phyloP scores from a whole-genome alignment of 2,888 invertebrate genomes.

The Folsomia manolachei region DNA sequence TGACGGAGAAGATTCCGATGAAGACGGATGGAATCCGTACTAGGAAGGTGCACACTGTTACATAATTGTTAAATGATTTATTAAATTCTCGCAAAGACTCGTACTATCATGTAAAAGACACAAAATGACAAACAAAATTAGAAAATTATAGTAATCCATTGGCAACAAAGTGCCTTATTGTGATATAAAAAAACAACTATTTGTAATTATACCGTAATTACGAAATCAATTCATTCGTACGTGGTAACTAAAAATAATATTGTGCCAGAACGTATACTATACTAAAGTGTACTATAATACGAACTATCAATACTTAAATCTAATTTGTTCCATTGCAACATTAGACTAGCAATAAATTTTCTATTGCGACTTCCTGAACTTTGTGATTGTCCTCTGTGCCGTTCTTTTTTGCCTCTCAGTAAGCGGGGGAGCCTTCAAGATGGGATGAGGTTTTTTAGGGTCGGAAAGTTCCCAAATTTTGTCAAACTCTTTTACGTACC shows the following conservation, averaged over 20 bases:
- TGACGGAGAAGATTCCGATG: constrained; percentile 30
- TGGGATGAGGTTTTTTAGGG: no score
- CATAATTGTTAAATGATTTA: no score
- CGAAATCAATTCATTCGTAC: background rate
- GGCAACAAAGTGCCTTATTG: background rate
- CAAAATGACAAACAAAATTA: background rate
- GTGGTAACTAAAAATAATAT: background rate
- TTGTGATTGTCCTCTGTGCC: background rate
- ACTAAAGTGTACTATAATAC: background rate
- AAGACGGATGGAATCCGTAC: background rate
- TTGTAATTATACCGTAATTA: background rate
- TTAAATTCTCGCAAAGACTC: no score
- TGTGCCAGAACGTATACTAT: background rate
- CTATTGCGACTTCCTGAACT: background rate
- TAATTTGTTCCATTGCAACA: background rate
- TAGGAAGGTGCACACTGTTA: background rate
- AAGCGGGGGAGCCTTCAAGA: no score
- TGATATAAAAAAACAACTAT: background rate
- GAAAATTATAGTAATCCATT: background rate
- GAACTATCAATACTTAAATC: background rate
- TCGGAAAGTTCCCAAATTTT: constrained; percentile 23
- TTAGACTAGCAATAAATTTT: background rate
- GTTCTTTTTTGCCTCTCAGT: no score
- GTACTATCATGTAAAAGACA: background rate
- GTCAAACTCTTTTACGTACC: constrained; percentile 17